A percentile compares a stretch with the other conserved stretches of the same genome.
Evolutionary conservation across 2,888 invertebrate genomes (phyloP).

Genomic region (Brachypalpus laphriformis): DNA sequence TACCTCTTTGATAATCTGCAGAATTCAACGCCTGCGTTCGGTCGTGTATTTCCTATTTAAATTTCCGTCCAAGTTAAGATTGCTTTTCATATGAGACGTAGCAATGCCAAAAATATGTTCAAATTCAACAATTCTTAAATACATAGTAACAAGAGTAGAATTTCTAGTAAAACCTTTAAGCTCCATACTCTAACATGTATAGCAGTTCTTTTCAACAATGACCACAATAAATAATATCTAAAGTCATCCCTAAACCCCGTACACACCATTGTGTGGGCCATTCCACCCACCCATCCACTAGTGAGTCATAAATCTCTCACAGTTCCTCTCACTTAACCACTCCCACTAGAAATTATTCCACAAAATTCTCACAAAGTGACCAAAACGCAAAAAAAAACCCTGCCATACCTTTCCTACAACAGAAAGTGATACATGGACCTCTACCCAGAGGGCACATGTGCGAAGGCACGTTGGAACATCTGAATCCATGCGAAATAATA

Average conservation of each 20-base stretch:
- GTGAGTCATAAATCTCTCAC: slow-evolving; percentile 67
- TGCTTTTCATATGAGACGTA: too few relatives aligned
- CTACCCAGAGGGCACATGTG: slow-evolving; percentile 33
- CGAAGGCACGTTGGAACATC: slow-evolving; percentile 46
- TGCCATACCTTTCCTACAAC: neutral
- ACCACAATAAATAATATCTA: slow-evolving; percentile 60
- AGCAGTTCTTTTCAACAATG: slow-evolving; percentile 19
- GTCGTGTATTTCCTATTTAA: too few relatives aligned
- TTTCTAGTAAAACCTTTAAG: neutral
- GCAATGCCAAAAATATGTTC: too few relatives aligned
- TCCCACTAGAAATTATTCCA: slow-evolving; percentile 55
- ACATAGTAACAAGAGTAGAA: neutral
- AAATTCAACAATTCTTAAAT: neutral
- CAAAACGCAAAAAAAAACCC: neutral
- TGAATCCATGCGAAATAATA: slow-evolving; percentile 56
- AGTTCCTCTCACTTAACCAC: slow-evolving; percentile 66
- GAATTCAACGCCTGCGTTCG: too few relatives aligned
- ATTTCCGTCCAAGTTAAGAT: too few relatives aligned
- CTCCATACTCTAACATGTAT: neutral
- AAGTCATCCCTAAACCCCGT: slow-evolving; percentile 49
- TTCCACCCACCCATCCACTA: slow-evolving; percentile 25
- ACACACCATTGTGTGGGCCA: slow-evolving; percentile 10
- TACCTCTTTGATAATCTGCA: too few relatives aligned
- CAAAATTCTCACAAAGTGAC: slow-evolving; percentile 36
- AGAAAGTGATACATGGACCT: slow-evolving; percentile 31